Conservation (phyloP, 2,113 vertebrate species). For the Microtus richardsoni region DNA sequence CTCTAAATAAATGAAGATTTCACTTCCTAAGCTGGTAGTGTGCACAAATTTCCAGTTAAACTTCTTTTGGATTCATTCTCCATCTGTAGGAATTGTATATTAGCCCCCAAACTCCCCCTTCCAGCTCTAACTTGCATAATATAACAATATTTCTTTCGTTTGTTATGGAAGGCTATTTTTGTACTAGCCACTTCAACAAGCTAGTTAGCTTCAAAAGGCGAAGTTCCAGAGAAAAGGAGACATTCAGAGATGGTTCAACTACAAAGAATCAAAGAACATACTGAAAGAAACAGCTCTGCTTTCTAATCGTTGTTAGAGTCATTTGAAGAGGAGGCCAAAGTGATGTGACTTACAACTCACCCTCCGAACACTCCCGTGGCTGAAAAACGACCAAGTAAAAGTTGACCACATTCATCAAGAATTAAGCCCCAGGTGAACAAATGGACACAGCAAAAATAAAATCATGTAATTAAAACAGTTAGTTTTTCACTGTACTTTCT, state of each 20-base stretch:
- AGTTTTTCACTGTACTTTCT: neutral
- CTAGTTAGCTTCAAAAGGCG: slow-evolving; percentile 20
- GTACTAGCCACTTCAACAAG: neutral
- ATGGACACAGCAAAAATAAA: neutral
- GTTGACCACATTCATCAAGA: neutral
- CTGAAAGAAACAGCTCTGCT: neutral
- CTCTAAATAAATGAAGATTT: neutral
- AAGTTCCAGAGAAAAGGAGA: neutral
- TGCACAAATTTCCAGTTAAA: neutral
- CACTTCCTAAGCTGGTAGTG: neutral
- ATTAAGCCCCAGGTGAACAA: neutral
- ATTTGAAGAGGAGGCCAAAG: slow-evolving; percentile 27
- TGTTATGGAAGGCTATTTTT: neutral
- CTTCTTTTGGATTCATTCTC: neutral
- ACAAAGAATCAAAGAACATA: neutral
- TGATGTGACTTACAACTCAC: neutral
- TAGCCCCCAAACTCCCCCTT: neutral
- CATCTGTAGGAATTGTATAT: neutral
- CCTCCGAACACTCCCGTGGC: neutral
- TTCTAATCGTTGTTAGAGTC: neutral
- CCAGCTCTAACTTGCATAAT: neutral
- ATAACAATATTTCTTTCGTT: neutral
- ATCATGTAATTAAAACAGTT: neutral
- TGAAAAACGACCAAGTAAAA: neutral
- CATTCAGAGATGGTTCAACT: neutral